phyloP scores from a whole-genome alignment of 2,888 invertebrate genomes.

The Lycaena phlaeas region DNA sequence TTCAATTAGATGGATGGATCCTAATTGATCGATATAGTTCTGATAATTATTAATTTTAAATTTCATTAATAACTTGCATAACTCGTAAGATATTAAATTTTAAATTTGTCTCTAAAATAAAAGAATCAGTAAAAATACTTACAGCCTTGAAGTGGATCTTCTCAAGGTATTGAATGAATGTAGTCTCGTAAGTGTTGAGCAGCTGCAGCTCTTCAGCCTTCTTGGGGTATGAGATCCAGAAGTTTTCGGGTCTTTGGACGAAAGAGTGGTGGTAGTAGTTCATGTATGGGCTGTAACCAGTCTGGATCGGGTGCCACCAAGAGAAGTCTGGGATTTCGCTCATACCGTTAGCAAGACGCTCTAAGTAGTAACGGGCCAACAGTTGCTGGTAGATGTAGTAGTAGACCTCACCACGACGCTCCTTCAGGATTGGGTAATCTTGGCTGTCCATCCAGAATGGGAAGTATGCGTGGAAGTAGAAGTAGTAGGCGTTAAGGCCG shows the following conservation, averaged over 20 bases:
- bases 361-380: conserved; percentile 78
- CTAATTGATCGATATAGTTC: no score
- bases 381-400: conserved; percentile 78
- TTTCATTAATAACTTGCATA: no score
- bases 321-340: conserved; percentile 76
- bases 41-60: no score
- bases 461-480: conserved; percentile 74
- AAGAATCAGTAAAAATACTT: no score
- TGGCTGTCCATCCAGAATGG: conserved; percentile 77
- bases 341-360: conserved; percentile 77
- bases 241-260: conserved; percentile 51
- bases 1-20: no score
- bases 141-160: conserved; percentile 75
- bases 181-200: conserved; percentile 74
- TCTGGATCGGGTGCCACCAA: conserved; percentile 73
- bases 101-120: no score
- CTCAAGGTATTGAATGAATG: conserved; percentile 60
- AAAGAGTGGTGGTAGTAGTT: conserved; percentile 33
- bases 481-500: conserved; percentile 78
- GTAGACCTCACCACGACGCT: conserved; percentile 77
- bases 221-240: conserved; percentile 67
- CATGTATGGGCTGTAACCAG: conserved; percentile 34
- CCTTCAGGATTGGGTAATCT: conserved; percentile 55
- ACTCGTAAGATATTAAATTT: no score
- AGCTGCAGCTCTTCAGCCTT: conserved; percentile 61